phyloP scores from a whole-genome alignment of 2,113 vertebrate species.

The Entomyzon cyanotis region DNA sequence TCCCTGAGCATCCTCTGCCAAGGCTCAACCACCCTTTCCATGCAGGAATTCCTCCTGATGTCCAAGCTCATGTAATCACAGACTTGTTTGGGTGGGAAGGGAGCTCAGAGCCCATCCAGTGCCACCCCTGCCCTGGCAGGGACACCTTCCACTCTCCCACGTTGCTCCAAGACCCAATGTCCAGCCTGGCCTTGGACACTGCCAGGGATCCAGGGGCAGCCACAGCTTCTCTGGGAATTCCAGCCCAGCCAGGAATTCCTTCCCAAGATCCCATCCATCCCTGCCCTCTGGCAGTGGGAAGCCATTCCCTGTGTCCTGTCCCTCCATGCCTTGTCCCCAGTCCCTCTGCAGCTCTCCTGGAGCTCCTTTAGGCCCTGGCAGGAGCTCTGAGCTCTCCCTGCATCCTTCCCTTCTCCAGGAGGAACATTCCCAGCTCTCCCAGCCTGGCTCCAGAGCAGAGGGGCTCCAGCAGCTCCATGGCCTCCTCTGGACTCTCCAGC shows the following conservation, averaged over 20 bases:
- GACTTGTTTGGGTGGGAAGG: not conserved
- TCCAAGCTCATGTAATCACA: not conserved
- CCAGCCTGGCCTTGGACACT: not conserved
- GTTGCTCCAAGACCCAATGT: not conserved
- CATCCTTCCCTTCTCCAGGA: not conserved
- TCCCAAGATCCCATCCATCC: not conserved
- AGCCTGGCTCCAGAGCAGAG: not conserved
- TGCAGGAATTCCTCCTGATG: not conserved
- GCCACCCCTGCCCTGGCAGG: not conserved
- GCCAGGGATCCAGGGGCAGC: not conserved
- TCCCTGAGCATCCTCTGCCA: not conserved
- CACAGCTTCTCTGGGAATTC: not conserved
- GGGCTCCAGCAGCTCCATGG: not conserved
- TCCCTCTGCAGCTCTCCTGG: too few species aligned
- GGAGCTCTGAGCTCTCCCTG: too few species aligned
- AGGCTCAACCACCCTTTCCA: fast-evolving
- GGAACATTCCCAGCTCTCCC: fast-evolving
- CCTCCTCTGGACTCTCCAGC: not conserved
- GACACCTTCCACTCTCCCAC: not conserved
- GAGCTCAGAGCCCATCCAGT: not conserved
- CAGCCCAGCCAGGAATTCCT: not conserved
- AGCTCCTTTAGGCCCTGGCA: too few species aligned
- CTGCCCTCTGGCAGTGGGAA: not conserved
- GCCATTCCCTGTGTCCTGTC: not conserved
- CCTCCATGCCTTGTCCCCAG: too few species aligned